Evolutionary conservation across 2,888 invertebrate genomes (phyloP), one percentile per base, ranked within the genome.

Genomic region (Agriopis marginaria): DNA sequence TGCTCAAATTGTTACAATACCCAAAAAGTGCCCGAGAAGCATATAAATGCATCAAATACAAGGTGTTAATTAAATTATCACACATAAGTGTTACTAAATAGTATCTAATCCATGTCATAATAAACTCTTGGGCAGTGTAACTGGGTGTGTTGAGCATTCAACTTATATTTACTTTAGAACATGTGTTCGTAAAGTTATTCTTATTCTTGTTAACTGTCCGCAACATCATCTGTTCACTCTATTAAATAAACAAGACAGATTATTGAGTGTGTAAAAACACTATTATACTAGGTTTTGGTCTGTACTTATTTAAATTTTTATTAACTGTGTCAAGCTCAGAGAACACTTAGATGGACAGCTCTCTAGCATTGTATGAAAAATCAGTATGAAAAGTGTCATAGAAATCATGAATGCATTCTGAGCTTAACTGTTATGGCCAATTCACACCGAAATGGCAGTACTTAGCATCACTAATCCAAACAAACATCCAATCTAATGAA

Each of bases 91-190:
- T 73, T 79, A 74, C 71, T 76, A 75, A 77, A 78, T 69, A 59
- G 61, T 71, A 76, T 80, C 74, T 77, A 79, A 81, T 85, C 74
- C 64, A 68, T 82, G 77, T 80, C 68, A 81, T 77, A 79, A 85
- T 79, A 79, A 80, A 82, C 74, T 74, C 56, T 79, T 75, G 72
- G 63, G 74, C 72, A 75, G 75, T 76, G 81, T 79, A 49, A 45
- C 44, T 51, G 39, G 49, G 32, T 54, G 44, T 78, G 77, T 75
- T 61, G 73, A 76, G 74, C 66, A 69, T 75, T 64, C 59, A 55
- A 65, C 60, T 59, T 77, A 78, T 89, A 86, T 87, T 89, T 87
- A 86, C 84, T 79, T 87, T 83, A 81, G 66, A 86, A 89, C 89
- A 91, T 89, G 85, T 91, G 91, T 80, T 83, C 77, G 75, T 77